A percentile compares a stretch with the other conserved stretches of the same genome.
phyloP scores from a whole-genome alignment of 2,113 vertebrate species.

The Naja naja region DNA sequence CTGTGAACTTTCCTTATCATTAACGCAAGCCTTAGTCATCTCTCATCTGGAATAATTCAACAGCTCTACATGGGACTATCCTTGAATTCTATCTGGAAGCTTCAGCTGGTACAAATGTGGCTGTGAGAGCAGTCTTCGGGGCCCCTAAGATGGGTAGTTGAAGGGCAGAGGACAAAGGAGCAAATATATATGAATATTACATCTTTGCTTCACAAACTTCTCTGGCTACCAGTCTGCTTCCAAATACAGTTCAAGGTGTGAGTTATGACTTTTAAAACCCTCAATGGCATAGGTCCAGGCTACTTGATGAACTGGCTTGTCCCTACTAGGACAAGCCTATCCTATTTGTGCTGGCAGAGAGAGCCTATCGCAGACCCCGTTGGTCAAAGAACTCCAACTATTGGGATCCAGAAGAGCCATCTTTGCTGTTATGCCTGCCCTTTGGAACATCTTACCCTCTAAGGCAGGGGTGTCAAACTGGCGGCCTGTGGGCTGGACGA shows the following conservation, averaged over 20 bases:
- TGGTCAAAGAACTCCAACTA: background rate
- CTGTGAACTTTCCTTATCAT: background rate
- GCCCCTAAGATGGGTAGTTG: background rate
- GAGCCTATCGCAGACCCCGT: background rate
- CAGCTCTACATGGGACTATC: background rate
- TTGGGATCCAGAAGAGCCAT: background rate
- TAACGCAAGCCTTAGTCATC: background rate
- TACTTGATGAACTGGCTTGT: background rate
- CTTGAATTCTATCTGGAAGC: background rate
- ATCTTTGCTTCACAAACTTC: too few relatives aligned
- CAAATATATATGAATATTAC: too few relatives aligned
- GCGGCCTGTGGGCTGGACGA: too few relatives aligned
- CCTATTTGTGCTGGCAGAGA: background rate
- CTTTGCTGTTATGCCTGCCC: background rate
- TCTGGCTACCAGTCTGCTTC: too few relatives aligned
- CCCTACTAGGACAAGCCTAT: background rate
- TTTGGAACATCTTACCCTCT: background rate
- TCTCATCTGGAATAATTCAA: background rate
- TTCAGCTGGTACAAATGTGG: background rate
- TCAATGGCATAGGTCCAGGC: too few relatives aligned
- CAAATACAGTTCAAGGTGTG: too few relatives aligned
- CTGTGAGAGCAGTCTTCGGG: background rate
- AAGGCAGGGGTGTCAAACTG: background rate
- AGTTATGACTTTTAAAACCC: too few relatives aligned
- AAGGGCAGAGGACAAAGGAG: background rate